Percentiles rank a stretch among this genome's conserved stretches.
These are phyloP conservation scores for Cerceris ruficornis DNA, from an alignment of 2,888 invertebrate genomes.

Conservation along the genomic window DNA sequence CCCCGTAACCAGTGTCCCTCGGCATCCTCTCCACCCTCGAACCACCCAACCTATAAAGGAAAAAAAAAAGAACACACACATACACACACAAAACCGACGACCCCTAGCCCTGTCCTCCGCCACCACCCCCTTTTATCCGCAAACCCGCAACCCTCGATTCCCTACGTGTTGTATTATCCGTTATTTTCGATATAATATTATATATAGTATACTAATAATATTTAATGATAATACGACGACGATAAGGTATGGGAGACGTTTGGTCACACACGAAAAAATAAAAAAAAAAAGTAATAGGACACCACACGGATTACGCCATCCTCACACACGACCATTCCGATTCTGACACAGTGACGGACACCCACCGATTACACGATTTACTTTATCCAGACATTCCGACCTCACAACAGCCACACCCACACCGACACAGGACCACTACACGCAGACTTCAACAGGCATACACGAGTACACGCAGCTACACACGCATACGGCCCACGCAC, in stretches of 20 bases:
- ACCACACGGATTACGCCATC: constrained; percentile 71
- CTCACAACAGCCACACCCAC: constrained; percentile 27
- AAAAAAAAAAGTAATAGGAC: constrained; percentile 51
- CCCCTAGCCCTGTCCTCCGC: constrained; percentile 37
- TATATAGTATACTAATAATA: constrained; percentile 81
- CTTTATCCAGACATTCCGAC: constrained; percentile 51
- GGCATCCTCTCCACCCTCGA: constrained; percentile 57
- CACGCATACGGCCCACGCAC: constrained; percentile 66
- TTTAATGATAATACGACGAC: constrained; percentile 81
- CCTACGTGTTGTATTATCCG: constrained; percentile 82
- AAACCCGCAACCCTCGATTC: constrained; percentile 72
- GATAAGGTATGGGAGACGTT: constrained; percentile 81
- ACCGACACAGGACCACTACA: constrained; percentile 9
- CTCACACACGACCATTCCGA: constrained; percentile 67
- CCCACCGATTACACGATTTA: constrained; percentile 53
- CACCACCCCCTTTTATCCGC: constrained; percentile 51
- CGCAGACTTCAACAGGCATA: constrained; percentile 20
- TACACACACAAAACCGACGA: constrained; percentile 14
- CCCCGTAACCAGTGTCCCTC: constrained; percentile 64
- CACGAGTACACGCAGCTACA: constrained; percentile 47
- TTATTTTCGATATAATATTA: constrained; percentile 82
- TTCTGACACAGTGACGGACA: constrained; percentile 56
- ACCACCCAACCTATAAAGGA: constrained; percentile 1
- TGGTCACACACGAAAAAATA: constrained; percentile 74
- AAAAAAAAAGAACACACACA: constrained; percentile 3